Base-by-base conservation (phyloP, 2,797 vertebrate species). In the Heterohyrax brucei region DNA sequence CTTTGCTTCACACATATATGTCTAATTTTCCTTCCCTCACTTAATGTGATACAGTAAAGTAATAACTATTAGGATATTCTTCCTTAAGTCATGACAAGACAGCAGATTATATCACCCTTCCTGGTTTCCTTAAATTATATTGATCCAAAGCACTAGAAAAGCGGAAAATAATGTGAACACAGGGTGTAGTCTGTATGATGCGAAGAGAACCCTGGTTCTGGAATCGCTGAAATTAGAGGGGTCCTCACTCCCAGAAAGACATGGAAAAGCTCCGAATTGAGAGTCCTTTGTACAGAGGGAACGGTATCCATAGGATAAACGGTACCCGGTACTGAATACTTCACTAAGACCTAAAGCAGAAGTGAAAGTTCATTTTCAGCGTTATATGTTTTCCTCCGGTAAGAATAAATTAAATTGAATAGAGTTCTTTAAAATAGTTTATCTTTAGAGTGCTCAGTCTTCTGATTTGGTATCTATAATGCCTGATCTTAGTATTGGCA, bases 81-180 rank as follows among this genome's bases (percentile, higher is more conserved):
- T 89, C 87, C 30, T 88, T 89, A 82, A 91, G 84, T 75, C 94
- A 91, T 46, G 68, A 82, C 59, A 88, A 10, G 24, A 80, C 21
- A 89, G 56, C 70, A 70, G 89, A 81, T 39, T 64, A 33, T 39
- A 70, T 78, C 68, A 75, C n/a, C 10, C 24, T 87, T 96, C 26
- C 80, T 81, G 44, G 53, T 10, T 64, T 21, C 33, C 22, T 82
- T 72, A 93, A 89, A 72, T 24, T 3, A 28, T 62, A 83, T 50
- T 56, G 68, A 56, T 76, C 19, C 16, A 87, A 82, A 93, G 16
- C 8, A 50, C 14, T 73, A 33, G 12, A 62, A 62, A 62, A 81
- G 90, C 73, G n/a, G 30, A 46, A 80, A 87, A 78, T 5, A 87
- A 39, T 56, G 18, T 53, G 53, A 33, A 61, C 56, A 75, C 61